phyloP scores from a whole-genome alignment of 2,113 vertebrate species.

The Ophiodon elongatus region DNA sequence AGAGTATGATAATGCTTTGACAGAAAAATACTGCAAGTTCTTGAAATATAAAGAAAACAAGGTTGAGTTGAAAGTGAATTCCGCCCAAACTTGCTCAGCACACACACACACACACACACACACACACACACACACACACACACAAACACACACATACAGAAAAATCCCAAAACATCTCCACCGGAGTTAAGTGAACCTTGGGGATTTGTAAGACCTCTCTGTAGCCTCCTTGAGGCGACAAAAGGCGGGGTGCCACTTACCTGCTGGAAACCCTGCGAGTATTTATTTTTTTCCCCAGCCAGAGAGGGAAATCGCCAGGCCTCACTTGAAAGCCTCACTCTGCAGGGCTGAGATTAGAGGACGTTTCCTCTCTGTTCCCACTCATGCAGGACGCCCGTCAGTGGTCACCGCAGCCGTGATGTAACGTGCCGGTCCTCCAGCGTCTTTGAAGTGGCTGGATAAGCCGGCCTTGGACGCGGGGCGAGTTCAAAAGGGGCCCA shows the following conservation, averaged over 20 bases:
- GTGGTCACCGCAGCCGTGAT: constrained; percentile 55
- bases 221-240: constrained; percentile 33
- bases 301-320: constrained; percentile 36
- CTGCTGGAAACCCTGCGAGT: constrained; percentile 49
- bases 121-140: neutral
- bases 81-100: neutral
- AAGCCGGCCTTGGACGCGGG: constrained; percentile 49
- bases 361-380: constrained; percentile 65
- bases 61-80: constrained; percentile 14
- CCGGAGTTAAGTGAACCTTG: constrained; percentile 13
- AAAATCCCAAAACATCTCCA: neutral
- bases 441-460: constrained; percentile 73
- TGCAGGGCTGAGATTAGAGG: constrained; percentile 74
- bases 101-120: constrained; percentile 2
- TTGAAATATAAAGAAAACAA: constrained; percentile 26
- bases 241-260: constrained; percentile 57
- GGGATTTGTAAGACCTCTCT: constrained; percentile 45
- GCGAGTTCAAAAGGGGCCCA: constrained; percentile 48
- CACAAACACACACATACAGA: neutral
- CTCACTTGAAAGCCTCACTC: constrained; percentile 63
- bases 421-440: constrained; percentile 40
- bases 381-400: constrained; percentile 35
- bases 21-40: constrained; percentile 15
- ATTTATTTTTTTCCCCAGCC: neutral
- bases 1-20: constrained; percentile 11